These are phyloP conservation scores for Zaprionus tsacasi DNA, from an alignment of 1,140 invertebrate species.

Conservation along the genomic window DNA sequence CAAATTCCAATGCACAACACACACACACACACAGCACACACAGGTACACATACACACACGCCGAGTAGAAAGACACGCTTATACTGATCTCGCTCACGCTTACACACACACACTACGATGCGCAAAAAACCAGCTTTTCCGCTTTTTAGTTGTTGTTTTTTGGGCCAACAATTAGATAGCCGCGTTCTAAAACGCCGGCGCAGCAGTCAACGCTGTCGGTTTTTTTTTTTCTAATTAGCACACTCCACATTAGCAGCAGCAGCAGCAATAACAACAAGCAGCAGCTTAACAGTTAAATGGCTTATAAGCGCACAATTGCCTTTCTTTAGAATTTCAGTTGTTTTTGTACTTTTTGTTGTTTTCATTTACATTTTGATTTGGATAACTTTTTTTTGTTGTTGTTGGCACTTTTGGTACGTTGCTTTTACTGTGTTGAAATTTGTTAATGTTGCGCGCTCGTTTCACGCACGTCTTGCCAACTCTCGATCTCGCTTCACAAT, in stretches of 20 bases:
- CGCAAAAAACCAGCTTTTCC: conserved; percentile 51
- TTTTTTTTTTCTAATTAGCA: conserved; percentile 47
- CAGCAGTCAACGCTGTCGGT: conserved; percentile 39
- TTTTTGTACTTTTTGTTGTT: conserved; percentile 28
- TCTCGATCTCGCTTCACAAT: conserved; percentile 48
- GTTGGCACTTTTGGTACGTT: conserved; percentile 50
- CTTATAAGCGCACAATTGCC: conserved; percentile 18
- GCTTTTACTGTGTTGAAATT: conserved; percentile 49
- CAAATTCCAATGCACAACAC: conserved; percentile 76
- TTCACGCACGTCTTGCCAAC: conserved; percentile 56
- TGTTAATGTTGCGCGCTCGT: conserved; percentile 48
- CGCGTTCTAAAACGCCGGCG: conserved; percentile 65
- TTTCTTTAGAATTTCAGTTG: conserved; percentile 16
- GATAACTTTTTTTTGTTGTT: conserved; percentile 28
- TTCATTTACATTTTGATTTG: conserved; percentile 28
- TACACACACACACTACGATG: conserved; percentile 32
- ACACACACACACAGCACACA: conserved; percentile 35
- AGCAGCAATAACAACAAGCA: conserved; percentile 30
- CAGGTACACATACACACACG: conserved; percentile 17
- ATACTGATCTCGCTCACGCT: conserved; percentile 16
- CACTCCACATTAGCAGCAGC: conserved; percentile 31
- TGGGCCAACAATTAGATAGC: conserved; percentile 70
- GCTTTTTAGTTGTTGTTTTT: conserved; percentile 48
- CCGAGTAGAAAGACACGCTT: conserved; percentile 2
- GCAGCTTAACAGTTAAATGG: conserved; percentile 32